These are phyloP conservation scores for Hippocampus comes DNA, from an alignment of 2,113 vertebrate species.

Conservation along the genomic window DNA sequence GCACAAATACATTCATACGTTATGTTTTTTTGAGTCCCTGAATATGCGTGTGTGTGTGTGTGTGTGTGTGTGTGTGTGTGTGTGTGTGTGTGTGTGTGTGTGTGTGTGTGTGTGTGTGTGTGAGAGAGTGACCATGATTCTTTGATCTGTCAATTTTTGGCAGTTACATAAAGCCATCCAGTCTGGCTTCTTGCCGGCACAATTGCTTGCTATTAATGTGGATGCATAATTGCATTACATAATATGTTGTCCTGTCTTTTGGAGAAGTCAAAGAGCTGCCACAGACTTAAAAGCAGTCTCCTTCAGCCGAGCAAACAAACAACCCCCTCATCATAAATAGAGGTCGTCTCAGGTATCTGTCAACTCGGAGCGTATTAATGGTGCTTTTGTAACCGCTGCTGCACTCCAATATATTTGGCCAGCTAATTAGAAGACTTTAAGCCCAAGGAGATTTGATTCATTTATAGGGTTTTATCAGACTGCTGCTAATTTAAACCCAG, in stretches of 20 bases:
- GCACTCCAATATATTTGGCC: slow-evolving; percentile 34
- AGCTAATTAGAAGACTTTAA: slow-evolving; percentile 40
- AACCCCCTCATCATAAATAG: slow-evolving; percentile 30
- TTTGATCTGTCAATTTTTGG: slow-evolving; percentile 52
- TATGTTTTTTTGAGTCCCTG: slow-evolving; percentile 8
- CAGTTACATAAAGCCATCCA: slow-evolving; percentile 67
- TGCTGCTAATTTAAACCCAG: slow-evolving; percentile 55
- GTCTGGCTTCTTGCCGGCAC: slow-evolving; percentile 63
- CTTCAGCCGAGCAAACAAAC: slow-evolving; percentile 32
- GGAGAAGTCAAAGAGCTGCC: slow-evolving; percentile 59
- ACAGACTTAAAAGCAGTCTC: slow-evolving; percentile 28
- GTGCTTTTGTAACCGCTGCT: slow-evolving; percentile 36
- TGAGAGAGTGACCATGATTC: slow-evolving; percentile 35
- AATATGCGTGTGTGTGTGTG: background rate
- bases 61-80: background rate
- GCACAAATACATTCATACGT: slow-evolving; percentile 29
- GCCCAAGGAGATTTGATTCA: slow-evolving; percentile 46
- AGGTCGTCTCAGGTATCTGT: slow-evolving; percentile 43
- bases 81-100: slow-evolving; percentile 2
- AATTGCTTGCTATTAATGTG: slow-evolving; percentile 68
- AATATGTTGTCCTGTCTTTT: slow-evolving; percentile 59
- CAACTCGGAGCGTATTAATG: slow-evolving; percentile 46
- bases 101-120: background rate
- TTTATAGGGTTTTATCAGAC: slow-evolving; percentile 59
- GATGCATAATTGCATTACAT: slow-evolving; percentile 68